Evolutionary conservation across 1,140 invertebrate genomes (phyloP).

Genomic region (Chionoecetes opilio): DNA sequence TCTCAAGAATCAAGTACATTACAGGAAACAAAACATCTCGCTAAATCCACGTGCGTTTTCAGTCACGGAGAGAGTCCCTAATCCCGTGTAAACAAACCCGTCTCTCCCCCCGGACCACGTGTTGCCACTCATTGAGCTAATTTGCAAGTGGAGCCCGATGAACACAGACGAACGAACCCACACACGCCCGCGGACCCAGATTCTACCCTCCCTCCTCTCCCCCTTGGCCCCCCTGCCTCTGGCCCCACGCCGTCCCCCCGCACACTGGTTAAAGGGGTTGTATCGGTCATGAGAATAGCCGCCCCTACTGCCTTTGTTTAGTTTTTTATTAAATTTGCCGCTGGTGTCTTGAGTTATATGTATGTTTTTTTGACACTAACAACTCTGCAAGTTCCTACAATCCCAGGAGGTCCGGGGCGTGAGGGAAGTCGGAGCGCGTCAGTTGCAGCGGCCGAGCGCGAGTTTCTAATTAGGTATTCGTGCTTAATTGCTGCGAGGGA

Average conservation of each 20-base stretch:
- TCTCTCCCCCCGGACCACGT: constrained; percentile 67
- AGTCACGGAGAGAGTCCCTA: constrained; percentile 62
- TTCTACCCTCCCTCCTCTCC: constrained; percentile 70
- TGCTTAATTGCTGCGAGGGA: constrained; percentile 63
- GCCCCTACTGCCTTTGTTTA: constrained; percentile 74
- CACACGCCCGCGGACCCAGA: constrained; percentile 73
- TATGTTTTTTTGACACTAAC: constrained; percentile 51
- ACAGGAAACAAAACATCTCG: constrained; percentile 41
- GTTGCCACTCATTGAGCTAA: constrained; percentile 77
- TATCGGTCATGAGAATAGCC: constrained; percentile 79
- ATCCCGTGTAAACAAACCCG: constrained; percentile 74
- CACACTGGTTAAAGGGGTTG: constrained; percentile 77
- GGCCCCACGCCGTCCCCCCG: constrained; percentile 42
- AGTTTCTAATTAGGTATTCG: constrained; percentile 69
- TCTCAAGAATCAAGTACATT: constrained; percentile 31
- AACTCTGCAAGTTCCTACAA: background rate
- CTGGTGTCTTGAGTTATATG: constrained; percentile 50
- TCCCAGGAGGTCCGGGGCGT: too few relatives aligned
- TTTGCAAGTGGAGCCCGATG: constrained; percentile 78
- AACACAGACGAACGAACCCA: constrained; percentile 74
- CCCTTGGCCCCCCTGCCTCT: constrained; percentile 23
- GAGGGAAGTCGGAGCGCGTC: background rate
- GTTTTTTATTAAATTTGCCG: constrained; percentile 68
- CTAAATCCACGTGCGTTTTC: constrained; percentile 71
- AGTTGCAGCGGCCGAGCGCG: constrained; percentile 47